A percentile compares a stretch with the other conserved stretches of the same genome.
Evolutionary conservation across 2,113 vertebrate genomes (phyloP).

Genomic region (Tympanuchus pallidicinctus): DNA sequence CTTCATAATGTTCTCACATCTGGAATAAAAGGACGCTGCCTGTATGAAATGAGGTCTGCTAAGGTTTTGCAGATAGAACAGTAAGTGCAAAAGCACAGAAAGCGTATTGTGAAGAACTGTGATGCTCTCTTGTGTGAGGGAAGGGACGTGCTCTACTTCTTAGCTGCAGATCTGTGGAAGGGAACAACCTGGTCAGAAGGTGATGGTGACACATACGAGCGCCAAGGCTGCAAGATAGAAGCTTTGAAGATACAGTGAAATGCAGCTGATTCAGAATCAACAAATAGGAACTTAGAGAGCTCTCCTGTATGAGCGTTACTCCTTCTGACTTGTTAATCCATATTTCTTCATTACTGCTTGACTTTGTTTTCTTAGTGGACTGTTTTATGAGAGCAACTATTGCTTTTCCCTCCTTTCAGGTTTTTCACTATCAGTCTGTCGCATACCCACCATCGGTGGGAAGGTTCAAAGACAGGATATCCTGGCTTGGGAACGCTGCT

Average conservation of each 20-base stretch:
- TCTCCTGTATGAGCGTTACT: neutral
- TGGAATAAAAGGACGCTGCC: neutral
- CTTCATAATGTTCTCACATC: neutral
- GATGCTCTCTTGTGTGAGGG: fast-evolving
- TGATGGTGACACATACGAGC: neutral
- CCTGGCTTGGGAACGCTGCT: constrained; percentile 84
- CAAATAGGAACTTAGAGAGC: neutral
- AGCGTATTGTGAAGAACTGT: neutral
- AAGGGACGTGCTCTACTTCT: neutral
- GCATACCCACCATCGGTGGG: constrained; percentile 77
- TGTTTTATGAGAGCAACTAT: neutral
- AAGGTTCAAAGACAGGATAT: constrained; percentile 83
- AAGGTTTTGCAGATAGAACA: neutral
- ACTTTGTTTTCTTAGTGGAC: fast-evolving
- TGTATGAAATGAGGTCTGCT: neutral
- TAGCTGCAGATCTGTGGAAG: neutral
- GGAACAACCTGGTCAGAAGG: neutral
- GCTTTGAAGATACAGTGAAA: neutral
- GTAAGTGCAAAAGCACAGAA: neutral
- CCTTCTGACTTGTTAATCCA: neutral
- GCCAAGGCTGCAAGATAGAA: neutral
- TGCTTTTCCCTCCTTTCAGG: constrained; percentile 67
- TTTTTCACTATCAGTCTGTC: constrained; percentile 89
- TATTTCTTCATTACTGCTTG: neutral
- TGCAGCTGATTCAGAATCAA: neutral